Evolutionary conservation across 2,797 vertebrate genomes (phyloP), one percentile per base, ranked within the genome.

Genomic region (Mus minutoides): DNA sequence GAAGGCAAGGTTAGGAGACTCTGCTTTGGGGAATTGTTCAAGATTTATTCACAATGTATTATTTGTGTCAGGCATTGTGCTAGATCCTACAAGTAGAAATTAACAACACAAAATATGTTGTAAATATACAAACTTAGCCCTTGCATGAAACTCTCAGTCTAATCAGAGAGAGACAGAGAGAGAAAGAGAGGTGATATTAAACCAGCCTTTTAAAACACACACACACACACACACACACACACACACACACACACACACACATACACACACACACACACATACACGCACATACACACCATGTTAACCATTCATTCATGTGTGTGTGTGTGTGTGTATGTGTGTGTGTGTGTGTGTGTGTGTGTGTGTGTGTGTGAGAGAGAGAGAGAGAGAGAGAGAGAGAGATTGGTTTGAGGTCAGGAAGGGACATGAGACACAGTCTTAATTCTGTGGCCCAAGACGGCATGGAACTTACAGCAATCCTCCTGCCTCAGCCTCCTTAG

Each of bases 21-120:
- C 13, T 75, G 46, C 49, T 84, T 88, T 88, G 46, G 83, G 79
- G 84, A 94, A 91, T 11, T 88, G 64, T 75, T 58, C 77, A 91
- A 91, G 49, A 69, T 79, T 90, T 60, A 91, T 21, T 93, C 73
- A 91, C 49, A 80, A 49, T 26, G 21, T 56, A 86, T 6, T n/a
- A 75, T 60, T 11, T 87, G 43, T 37, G 14, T 64, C 56, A 78
- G 54, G 58, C 89, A 56, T 22, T 56, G 31, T 52, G 17, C 10
- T 86, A 78, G 64, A 46, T 40, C 71, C 19, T 37, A 58, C 54
- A 73, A 58, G 49, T 71, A 89, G 16, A 3, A 2, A 76, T 73
- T 26, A 92, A 62, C 40, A 92, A 21, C 4, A 87, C 69, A 90
- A 90, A 79, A 10, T 0, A n/a, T 49, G 6, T 67, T 94, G 87